These are phyloP conservation scores for Oryzias dopingdopingensis DNA, from an alignment of 2,797 vertebrate species.

Conservation along the genomic window DNA sequence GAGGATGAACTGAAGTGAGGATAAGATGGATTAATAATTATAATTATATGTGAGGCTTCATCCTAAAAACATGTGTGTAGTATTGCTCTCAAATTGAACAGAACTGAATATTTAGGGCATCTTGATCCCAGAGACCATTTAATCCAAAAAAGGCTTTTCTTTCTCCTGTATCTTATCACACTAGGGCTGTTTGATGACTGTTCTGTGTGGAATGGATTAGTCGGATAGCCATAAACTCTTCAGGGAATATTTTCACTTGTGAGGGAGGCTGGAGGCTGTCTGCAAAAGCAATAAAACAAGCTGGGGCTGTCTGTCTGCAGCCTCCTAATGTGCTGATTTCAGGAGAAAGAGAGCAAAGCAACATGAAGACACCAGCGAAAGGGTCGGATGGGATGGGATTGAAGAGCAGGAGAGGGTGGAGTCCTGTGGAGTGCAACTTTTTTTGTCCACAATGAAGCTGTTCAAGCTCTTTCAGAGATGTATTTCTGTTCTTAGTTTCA, in stretches of 20 bases:
- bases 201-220: slow-evolving; percentile 62
- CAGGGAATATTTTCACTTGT: slow-evolving; percentile 57
- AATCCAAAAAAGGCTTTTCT: slow-evolving; percentile 38
- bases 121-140: slow-evolving; percentile 17
- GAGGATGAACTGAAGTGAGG: slow-evolving; percentile 2
- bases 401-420: slow-evolving; percentile 5
- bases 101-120: slow-evolving; percentile 7
- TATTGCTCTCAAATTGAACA: background rate
- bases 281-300: slow-evolving; percentile 47
- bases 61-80: slow-evolving; percentile 1
- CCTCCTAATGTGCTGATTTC: slow-evolving; percentile 51
- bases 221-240: slow-evolving; percentile 46
- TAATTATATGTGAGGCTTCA: background rate
- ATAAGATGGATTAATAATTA: slow-evolving; percentile 14
- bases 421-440: slow-evolving; percentile 16
- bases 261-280: slow-evolving; percentile 48
- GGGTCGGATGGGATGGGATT: slow-evolving; percentile 34
- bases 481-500: too few relatives aligned
- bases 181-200: slow-evolving; percentile 54
- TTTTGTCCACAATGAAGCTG: too few relatives aligned
- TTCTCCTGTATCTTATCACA: slow-evolving; percentile 49
- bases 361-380: slow-evolving; percentile 43
- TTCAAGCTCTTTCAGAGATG: too few relatives aligned
- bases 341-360: slow-evolving; percentile 23
- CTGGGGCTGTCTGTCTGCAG: slow-evolving; percentile 41